phyloP scores from a whole-genome alignment of 2,113 vertebrate genomes.

The Myrmecophaga tridactyla region DNA sequence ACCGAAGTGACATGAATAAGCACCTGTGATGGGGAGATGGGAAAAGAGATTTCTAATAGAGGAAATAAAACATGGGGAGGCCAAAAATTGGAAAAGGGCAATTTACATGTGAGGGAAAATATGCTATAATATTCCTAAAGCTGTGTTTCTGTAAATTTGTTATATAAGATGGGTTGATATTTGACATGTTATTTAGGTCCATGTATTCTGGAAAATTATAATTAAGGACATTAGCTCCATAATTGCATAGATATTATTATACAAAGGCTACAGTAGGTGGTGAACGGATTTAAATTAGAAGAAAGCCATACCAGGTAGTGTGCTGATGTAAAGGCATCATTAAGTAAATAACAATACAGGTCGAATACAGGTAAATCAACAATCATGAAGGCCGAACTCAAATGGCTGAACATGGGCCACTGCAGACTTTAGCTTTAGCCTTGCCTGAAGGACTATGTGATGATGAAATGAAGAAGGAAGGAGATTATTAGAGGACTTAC shows the following conservation, averaged over 20 bases:
- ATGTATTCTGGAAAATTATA: neutral
- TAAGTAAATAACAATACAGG: neutral
- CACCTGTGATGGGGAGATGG: neutral
- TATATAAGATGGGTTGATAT: neutral
- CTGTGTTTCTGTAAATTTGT: neutral
- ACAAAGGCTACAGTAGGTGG: neutral
- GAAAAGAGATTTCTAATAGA: neutral
- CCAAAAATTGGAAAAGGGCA: neutral
- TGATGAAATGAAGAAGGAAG: neutral
- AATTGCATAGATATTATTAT: neutral
- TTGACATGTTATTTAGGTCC: neutral
- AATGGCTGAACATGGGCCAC: neutral
- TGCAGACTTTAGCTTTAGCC: neutral
- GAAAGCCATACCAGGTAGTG: neutral
- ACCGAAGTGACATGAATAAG: neutral
- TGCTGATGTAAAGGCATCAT: conserved; percentile 4
- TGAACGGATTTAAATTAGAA: neutral
- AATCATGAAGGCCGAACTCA: neutral
- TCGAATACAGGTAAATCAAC: neutral
- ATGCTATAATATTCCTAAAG: neutral
- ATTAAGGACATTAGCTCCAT: neutral
- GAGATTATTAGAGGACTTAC: neutral
- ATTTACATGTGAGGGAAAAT: neutral
- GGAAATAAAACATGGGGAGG: neutral
- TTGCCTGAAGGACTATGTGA: neutral